phyloP scores from a whole-genome alignment of 2,888 invertebrate species.

The Timema podura region DNA sequence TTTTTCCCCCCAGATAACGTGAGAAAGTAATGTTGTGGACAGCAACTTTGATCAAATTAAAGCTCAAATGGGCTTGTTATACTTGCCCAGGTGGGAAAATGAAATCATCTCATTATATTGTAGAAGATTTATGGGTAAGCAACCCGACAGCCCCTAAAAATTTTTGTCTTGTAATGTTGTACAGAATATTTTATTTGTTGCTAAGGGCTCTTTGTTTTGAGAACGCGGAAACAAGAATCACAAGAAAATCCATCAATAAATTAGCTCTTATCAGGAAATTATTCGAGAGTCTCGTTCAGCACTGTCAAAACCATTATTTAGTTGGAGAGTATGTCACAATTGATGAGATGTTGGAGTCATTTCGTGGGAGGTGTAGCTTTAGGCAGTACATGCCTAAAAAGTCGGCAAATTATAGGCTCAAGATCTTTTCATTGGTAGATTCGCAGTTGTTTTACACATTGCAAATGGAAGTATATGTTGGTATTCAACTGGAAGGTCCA shows the following conservation, averaged over 20 bases:
- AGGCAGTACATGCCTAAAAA: slow-evolving; percentile 13
- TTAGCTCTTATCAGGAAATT: slow-evolving; percentile 31
- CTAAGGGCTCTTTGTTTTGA: slow-evolving; percentile 31
- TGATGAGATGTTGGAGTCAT: slow-evolving; percentile 1
- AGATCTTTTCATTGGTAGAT: slow-evolving; percentile 7
- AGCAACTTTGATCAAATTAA: too few species aligned
- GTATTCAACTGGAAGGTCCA: background rate
- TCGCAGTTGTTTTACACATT: background rate
- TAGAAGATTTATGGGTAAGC: too few species aligned
- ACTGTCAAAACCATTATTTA: slow-evolving; percentile 27
- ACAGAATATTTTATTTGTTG: too few species aligned
- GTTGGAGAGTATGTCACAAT: slow-evolving; percentile 30
- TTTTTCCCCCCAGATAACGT: too few species aligned
- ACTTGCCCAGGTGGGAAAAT: too few species aligned
- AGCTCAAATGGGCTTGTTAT: too few species aligned
- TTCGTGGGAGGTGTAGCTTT: slow-evolving; percentile 12
- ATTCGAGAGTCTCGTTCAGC: slow-evolving; percentile 33
- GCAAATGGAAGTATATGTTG: slow-evolving; percentile 1
- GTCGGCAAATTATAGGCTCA: background rate
- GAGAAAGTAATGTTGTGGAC: too few species aligned
- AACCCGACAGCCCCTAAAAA: too few species aligned
- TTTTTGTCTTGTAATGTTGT: too few species aligned
- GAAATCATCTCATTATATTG: too few species aligned
- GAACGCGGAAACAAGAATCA: slow-evolving; percentile 29
- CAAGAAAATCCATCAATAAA: slow-evolving; percentile 29